phyloP scores from a whole-genome alignment of 2,888 invertebrate species.

The Teleiodes luculella region DNA sequence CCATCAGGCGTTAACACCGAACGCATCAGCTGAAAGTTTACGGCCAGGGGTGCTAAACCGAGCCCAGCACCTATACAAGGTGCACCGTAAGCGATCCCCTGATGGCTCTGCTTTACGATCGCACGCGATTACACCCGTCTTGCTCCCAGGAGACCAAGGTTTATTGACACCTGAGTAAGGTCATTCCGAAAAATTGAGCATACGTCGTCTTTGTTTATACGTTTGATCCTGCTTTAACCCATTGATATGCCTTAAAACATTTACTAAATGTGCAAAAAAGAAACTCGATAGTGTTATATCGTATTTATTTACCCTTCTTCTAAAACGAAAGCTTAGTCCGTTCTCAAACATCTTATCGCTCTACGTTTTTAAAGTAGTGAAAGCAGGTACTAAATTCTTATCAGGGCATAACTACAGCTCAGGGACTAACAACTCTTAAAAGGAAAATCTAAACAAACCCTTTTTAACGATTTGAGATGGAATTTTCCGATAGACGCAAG shows the following conservation, averaged over 20 bases:
- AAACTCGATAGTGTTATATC: no score
- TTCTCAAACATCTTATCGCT: background rate
- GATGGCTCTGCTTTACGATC: constrained; percentile 62
- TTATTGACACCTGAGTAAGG: constrained; percentile 74
- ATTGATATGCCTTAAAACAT: background rate
- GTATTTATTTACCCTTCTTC: no score
- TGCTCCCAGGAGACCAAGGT: constrained; percentile 46
- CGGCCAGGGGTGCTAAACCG: constrained; percentile 46
- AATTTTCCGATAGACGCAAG: constrained; percentile 56
- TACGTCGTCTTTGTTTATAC: constrained; percentile 30
- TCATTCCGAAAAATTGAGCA: constrained; percentile 50
- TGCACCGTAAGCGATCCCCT: constrained; percentile 54
- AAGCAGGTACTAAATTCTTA: constrained; percentile 34
- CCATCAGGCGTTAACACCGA: constrained; percentile 11
- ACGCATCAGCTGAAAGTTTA: constrained; percentile 32
- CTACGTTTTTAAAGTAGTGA: constrained; percentile 1
- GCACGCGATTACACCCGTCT: constrained; percentile 43
- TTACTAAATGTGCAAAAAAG: background rate
- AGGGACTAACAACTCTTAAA: constrained; percentile 70
- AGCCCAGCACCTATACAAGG: constrained; percentile 27
- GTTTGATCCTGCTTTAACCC: background rate
- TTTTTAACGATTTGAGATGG: constrained; percentile 50
- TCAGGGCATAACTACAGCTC: constrained; percentile 49
- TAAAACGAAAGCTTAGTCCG: no score
- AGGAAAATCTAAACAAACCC: constrained; percentile 56